A percentile compares a stretch with the other conserved stretches of the same genome.
phyloP scores from a whole-genome alignment of 2,797 vertebrate species.

The Pangasius sanitwongsei region DNA sequence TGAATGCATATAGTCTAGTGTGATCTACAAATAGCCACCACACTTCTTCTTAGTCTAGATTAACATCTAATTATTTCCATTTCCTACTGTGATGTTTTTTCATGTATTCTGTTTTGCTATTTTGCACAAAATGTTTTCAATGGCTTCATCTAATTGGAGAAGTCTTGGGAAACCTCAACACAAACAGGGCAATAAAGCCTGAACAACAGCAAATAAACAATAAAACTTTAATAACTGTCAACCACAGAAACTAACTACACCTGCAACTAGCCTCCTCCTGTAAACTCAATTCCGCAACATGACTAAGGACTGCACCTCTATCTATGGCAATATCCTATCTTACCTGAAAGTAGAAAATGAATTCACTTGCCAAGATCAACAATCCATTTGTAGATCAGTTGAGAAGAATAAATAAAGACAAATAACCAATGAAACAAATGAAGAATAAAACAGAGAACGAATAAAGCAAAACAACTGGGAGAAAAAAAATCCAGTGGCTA shows the following conservation, averaged over 20 bases:
- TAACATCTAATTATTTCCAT: not conserved
- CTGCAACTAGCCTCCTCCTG: constrained; percentile 27
- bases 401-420: constrained; percentile 8
- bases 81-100: not conserved
- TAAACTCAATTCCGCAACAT: not conserved
- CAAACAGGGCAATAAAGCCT: constrained; percentile 39
- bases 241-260: constrained; percentile 22
- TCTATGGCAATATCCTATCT: constrained; percentile 72
- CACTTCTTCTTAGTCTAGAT: not conserved
- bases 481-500: constrained; percentile 30
- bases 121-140: not conserved
- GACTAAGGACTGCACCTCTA: constrained; percentile 67
- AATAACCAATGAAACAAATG: not conserved
- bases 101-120: not conserved
- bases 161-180: constrained; percentile 18
- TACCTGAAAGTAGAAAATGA: constrained; percentile 33
- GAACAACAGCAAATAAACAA: constrained; percentile 34
- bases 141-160: constrained; percentile 22
- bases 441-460: constrained; percentile 37
- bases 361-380: constrained; percentile 54
- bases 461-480: constrained; percentile 9
- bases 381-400: constrained; percentile 57
- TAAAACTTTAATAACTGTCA: constrained; percentile 17
- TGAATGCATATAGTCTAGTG: not conserved
- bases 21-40: not conserved